These are phyloP conservation scores for Pachliopta kotzebuea DNA, from an alignment of 2,888 invertebrate species.

Conservation along the genomic window DNA sequence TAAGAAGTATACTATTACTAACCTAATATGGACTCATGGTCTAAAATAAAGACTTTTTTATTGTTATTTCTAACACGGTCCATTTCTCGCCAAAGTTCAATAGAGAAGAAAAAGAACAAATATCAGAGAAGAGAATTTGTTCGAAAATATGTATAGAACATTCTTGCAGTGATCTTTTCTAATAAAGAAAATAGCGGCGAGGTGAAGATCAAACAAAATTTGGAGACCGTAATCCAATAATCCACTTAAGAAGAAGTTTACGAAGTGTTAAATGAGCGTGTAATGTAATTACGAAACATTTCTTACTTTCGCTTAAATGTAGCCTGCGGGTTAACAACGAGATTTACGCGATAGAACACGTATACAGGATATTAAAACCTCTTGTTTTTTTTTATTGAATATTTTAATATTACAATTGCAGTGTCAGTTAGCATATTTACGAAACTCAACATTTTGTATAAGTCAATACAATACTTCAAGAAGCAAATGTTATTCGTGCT, in stretches of 20 bases:
- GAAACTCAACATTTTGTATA: neutral
- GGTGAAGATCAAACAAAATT: neutral
- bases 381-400: neutral
- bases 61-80: too few relatives aligned
- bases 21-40: too few relatives aligned
- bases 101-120: neutral
- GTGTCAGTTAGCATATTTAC: neutral
- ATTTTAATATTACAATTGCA: neutral
- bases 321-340: neutral
- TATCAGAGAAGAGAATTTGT: neutral
- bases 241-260: conserved; percentile 5
- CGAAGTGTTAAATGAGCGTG: conserved; percentile 16
- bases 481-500: neutral
- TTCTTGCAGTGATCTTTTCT: neutral
- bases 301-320: neutral
- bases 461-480: too few relatives aligned
- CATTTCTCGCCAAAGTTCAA: too few relatives aligned
- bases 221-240: conserved; percentile 7
- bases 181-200: neutral
- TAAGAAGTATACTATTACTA: too few relatives aligned
- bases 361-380: neutral
- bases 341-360: neutral
- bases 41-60: too few relatives aligned
- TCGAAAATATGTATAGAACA: too few relatives aligned
- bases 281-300: conserved; percentile 16